These are phyloP conservation scores for Tetheella fluctuosa DNA, from an alignment of 2,888 invertebrate genomes.

Conservation along the genomic window DNA sequence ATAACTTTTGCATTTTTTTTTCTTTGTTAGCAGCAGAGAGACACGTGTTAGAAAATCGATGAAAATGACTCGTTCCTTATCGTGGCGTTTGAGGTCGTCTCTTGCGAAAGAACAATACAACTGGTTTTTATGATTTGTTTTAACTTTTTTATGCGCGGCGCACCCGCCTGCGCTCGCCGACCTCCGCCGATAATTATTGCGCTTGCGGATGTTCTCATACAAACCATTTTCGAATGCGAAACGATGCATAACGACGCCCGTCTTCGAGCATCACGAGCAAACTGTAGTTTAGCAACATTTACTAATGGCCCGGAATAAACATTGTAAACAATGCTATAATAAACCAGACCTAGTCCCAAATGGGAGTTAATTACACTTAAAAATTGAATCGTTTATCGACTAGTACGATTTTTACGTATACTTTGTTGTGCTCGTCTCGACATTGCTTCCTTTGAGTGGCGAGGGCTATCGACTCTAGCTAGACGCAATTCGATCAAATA, in stretches of 20 bases:
- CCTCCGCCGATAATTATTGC: conserved; percentile 47
- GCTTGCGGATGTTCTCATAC: conserved; percentile 60
- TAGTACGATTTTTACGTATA: neutral
- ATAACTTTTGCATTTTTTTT: conserved; percentile 46
- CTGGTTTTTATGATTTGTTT: conserved; percentile 76
- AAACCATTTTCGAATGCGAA: conserved; percentile 37
- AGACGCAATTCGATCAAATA: conserved; percentile 33
- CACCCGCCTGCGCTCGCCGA: conserved; percentile 40
- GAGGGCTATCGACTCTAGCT: conserved; percentile 1
- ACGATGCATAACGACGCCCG: conserved; percentile 20
- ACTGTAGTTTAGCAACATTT: neutral
- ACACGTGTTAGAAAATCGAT: conserved; percentile 66
- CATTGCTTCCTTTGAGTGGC: conserved; percentile 6
- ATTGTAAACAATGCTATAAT: conserved; percentile 5
- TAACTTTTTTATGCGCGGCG: conserved; percentile 61
- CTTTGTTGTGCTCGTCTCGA: conserved; percentile 16
- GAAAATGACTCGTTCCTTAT: conserved; percentile 67
- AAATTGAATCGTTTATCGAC: conserved; percentile 10
- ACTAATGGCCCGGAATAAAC: neutral
- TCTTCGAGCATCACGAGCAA: neutral
- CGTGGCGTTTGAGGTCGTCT: conserved; percentile 62
- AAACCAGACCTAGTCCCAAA: conserved; percentile 13
- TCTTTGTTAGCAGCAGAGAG: conserved; percentile 42
- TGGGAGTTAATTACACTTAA: conserved; percentile 16
- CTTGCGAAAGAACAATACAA: conserved; percentile 77